Conservation (phyloP, 2,888 invertebrate genomes). For the Gymnoscelis rufifasciata region DNA sequence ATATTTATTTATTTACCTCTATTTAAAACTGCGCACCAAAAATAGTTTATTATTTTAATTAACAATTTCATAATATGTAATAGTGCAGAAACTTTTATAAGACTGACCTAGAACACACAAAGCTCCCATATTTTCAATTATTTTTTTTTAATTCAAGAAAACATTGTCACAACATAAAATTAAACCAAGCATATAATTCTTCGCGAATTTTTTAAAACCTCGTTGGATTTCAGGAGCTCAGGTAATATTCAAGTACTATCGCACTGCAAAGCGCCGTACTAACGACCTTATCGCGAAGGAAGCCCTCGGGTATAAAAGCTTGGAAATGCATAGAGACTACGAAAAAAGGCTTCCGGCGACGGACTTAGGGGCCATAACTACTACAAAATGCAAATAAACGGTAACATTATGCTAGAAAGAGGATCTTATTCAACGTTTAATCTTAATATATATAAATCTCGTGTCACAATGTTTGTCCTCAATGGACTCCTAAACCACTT, state of each 20-base stretch:
- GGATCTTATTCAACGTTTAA: not conserved
- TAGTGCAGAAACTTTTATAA: no score
- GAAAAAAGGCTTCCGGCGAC: constrained; percentile 67
- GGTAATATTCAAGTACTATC: constrained; percentile 16
- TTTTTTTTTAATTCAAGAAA: no score
- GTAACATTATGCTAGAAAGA: not conserved
- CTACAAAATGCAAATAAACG: not conserved
- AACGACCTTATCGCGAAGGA: constrained; percentile 64
- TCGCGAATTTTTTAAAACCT: not conserved
- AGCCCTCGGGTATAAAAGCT: constrained; percentile 56
- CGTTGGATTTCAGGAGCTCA: constrained; percentile 5
- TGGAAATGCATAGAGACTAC: constrained; percentile 61
- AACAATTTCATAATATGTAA: no score
- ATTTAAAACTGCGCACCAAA: no score
- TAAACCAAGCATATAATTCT: no score
- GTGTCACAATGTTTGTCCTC: no score
- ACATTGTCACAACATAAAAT: no score
- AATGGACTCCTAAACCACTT: no score
- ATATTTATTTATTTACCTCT: no score
- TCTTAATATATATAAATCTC: not conserved
- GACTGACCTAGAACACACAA: no score
- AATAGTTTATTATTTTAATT: no score
- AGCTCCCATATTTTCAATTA: no score
- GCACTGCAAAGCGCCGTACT: constrained; percentile 42
- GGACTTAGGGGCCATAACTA: constrained; percentile 34